These are phyloP conservation scores for Pissodes strobi DNA, from an alignment of 1,140 invertebrate species.

Conservation along the genomic window DNA sequence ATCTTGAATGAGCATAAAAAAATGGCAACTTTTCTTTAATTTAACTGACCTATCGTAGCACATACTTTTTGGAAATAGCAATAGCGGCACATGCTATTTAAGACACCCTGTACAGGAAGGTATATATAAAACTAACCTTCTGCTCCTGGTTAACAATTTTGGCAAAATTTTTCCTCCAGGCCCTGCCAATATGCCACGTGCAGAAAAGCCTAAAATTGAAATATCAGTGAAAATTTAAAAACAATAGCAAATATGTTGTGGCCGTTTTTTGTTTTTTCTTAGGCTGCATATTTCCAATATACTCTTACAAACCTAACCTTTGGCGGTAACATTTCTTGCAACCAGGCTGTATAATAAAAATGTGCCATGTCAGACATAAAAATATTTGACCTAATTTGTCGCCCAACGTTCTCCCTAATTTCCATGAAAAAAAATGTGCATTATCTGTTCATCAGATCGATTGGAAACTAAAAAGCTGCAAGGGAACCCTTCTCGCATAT, in stretches of 20 bases:
- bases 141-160: neutral
- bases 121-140: neutral
- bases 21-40: too few relatives aligned
- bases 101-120: neutral
- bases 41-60: too few relatives aligned
- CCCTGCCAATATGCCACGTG: constrained; percentile 14
- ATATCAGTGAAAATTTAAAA: too few relatives aligned
- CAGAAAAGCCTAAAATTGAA: too few relatives aligned
- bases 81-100: neutral
- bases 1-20: too few relatives aligned
- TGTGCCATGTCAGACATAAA: constrained; percentile 34
- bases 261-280: neutral
- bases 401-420: constrained; percentile 15
- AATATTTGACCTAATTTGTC: constrained; percentile 3
- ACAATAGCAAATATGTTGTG: neutral
- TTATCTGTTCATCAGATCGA: constrained; percentile 17
- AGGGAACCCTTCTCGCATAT: constrained; percentile 26
- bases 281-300: neutral
- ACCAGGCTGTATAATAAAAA: constrained; percentile 25
- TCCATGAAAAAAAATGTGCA: constrained; percentile 19
- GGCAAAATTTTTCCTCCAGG: constrained; percentile 21
- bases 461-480: constrained; percentile 3
- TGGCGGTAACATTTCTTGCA: constrained; percentile 21
- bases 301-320: neutral
- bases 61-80: too few relatives aligned